Evolutionary conservation across 2,888 invertebrate genomes (phyloP), one percentile per base, ranked within the genome.

Genomic region (Yponomeuta plumbellus): DNA sequence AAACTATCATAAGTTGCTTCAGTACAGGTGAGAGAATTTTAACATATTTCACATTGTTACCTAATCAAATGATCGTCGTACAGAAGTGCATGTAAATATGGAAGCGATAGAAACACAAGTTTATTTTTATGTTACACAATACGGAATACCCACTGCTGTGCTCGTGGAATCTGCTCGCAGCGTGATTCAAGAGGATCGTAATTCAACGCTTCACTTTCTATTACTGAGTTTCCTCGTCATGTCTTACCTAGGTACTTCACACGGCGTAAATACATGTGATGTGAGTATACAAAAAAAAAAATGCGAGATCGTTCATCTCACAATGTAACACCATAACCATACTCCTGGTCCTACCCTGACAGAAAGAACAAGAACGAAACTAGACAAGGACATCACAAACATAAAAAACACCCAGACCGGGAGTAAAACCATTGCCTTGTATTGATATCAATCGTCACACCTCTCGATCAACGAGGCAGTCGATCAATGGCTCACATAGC

Each of bases 101-200:
- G 13, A 17, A 52, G 17, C 44, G 10, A 52, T 52, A 52, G 44
- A 52, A 52, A 52, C 44, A 1, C 3, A 52, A 13, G 44, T 52
- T 52, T 52, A 52, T 52, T 52, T 52, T 52, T 52, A 52, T 52
- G 13, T 52, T 52, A 52, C 44, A 52, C 44, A 52, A 52, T 52
- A 52, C 13, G 13, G 17, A 13, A 52, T 52, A 5, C 17, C 44
- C 44, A 52, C 44, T 52, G 4, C 44, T 13, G 44, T 52, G 44
- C 17, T 52, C 17, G 44, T 17, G 44, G 44, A 52, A 13, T 52
- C 44, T 52, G 13, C 44, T 52, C 17, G 44, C 17, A 17, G 17
- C 44, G 17, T 52, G 17, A 52, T 52, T 52, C 44, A 52, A 52
- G 2, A 52, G 44, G 11, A 13, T 13, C 8, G 17, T 52, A 52